Percentiles rank a stretch among this genome's conserved stretches.
Conservation (phyloP, 2,888 invertebrate species). For the Trachelus iudaicus region DNA sequence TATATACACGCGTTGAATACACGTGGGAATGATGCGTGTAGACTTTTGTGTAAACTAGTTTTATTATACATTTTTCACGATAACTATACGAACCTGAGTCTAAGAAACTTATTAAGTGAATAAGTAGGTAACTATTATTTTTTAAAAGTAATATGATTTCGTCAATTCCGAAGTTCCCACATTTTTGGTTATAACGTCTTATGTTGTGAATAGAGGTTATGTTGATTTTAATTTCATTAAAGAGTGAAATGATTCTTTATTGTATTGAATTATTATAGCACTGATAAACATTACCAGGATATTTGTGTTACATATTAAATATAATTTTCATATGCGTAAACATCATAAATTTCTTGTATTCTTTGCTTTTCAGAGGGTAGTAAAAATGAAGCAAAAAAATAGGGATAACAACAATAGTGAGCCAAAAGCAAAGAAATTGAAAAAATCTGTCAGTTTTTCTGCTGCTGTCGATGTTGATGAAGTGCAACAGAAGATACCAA, state of each 20-base stretch:
- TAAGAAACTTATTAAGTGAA: neutral
- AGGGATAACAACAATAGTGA: neutral
- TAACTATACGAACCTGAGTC: neutral
- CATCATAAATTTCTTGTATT: neutral
- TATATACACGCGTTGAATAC: neutral
- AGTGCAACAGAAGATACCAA: neutral
- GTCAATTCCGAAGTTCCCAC: neutral
- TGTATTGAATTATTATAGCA: neutral
- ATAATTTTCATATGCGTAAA: neutral
- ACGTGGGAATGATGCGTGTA: neutral
- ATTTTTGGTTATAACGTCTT: neutral
- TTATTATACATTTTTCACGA: neutral
- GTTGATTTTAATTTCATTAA: neutral
- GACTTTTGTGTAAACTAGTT: neutral
- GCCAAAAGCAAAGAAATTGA: slow-evolving; percentile 18
- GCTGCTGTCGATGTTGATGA: neutral
- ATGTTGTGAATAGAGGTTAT: neutral
- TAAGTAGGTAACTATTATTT: neutral
- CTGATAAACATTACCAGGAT: neutral
- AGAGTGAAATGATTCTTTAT: neutral
- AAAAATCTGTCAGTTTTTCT: neutral
- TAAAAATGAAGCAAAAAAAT: slow-evolving; percentile 8
- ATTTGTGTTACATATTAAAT: neutral
- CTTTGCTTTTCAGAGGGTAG: neutral
- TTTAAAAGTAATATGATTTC: neutral